Evolutionary conservation across 2,888 invertebrate genomes (phyloP), one percentile per base, ranked within the genome.

Genomic region (Sinelater perroti): DNA sequence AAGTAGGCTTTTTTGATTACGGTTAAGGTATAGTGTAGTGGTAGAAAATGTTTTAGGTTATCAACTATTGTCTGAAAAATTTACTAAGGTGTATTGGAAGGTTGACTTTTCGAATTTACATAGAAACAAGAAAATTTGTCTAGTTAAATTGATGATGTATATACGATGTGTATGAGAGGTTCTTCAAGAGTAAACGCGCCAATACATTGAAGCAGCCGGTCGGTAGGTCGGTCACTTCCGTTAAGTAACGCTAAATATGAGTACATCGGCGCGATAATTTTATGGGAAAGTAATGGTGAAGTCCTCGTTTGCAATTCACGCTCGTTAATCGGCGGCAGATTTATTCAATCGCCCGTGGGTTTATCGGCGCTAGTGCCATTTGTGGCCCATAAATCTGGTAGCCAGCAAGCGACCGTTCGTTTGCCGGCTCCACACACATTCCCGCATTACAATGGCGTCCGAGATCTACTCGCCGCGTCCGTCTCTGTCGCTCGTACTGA

Each of bases 341-440:
- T 46, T 46, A 46, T 46, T 46, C 31, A 1, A 17, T 46, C 24
- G 16, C 31, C 26, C 26, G 40, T 40, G 13, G 28, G 30, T 31
- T 46, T 46, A 30, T 35, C 26, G 16, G 35, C n/a, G 17, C 13
- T 26, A 49, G 35, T 14, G 17, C 13, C 35, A 49, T 14, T 24
- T 7, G 16, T 35, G 10, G 47, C 18, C 18, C 31, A 44, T 52
- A 52, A 44, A 31, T 52, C 35, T 42, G 35, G 33, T 16, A 44
- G 51, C 14, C 51, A 21, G 16, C n/a, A 21, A 33, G 20, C 42
- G 42, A 51, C 51, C 42, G 51, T 51, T 44, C 14, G 33, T 52
- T 30, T 11, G 18, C 1, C 16, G 30, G 42, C 10, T 38, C 16
- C 24, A 24, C 40, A 24, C 40, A 50, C 47, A 33, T 40, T 38